Conservation (phyloP, 2,113 vertebrate species). For the Pantherophis guttatus region DNA sequence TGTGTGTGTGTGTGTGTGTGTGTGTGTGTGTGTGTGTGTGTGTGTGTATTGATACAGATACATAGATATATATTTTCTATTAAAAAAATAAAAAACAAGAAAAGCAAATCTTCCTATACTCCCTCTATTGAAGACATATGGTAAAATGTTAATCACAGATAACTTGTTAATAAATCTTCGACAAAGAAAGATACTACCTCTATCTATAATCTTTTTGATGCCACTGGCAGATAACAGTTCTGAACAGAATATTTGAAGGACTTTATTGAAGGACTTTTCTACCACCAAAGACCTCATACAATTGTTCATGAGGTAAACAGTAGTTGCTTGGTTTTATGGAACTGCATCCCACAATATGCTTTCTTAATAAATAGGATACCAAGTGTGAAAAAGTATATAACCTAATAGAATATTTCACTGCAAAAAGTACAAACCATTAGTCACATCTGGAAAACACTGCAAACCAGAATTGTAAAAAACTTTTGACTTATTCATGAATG, state of each 20-base stretch:
- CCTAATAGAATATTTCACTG: not conserved
- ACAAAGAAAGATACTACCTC: not conserved
- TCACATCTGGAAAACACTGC: not conserved
- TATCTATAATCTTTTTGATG: not conserved
- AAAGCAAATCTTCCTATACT: slow-evolving; percentile 4
- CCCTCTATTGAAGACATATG: not conserved
- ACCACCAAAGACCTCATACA: not conserved
- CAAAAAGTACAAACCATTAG: rapidly evolving
- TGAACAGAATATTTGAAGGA: not conserved
- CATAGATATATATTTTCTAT: slow-evolving; percentile 1
- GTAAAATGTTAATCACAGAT: not conserved
- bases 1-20: no score
- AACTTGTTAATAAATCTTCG: no score
- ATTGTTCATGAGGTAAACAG: not conserved
- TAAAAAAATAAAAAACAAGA: slow-evolving; percentile 9
- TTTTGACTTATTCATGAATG: not conserved
- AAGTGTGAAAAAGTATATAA: not conserved
- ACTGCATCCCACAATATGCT: not conserved
- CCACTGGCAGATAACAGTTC: not conserved
- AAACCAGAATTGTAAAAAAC: not conserved
- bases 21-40: no score
- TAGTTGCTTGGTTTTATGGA: not conserved
- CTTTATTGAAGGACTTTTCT: not conserved
- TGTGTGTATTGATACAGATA: no score
- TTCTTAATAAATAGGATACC: not conserved